Base-by-base conservation (phyloP, 2,888 invertebrate species). In the Pocota personata region DNA sequence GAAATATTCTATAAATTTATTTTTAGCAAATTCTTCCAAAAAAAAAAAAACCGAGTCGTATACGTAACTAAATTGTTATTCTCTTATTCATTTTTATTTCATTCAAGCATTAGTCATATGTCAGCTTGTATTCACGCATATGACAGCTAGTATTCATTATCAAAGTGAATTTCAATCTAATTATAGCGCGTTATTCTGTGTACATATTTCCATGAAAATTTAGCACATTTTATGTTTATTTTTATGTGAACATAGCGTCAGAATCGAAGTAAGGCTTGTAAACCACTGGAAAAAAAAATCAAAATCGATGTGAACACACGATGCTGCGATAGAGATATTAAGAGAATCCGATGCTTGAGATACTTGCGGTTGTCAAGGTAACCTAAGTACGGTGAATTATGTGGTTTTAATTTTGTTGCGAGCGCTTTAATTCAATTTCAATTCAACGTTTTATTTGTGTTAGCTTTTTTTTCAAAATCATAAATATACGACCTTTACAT, bases 361-460 rank as follows among this genome's bases (percentile, higher is more conserved):
- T 58, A 72, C 58, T 50, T 58, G 72, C 16, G 40, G 73, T 73
- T 67, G 72, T 46, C 80, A 82, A 82, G 80, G 80, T 69, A 64
- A 2, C 73, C 48, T 24, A 27, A 58, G 67, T 62, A 69, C 24
- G 62, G 40, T 64, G 71, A 64, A 82, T 76, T 82, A 64, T 71
- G 76, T 64, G 76, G 76, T 76, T 71, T 79, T 40, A 71, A 78
- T 37, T 64, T 21, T 10, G 14, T n/a, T 77, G 40, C 30, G 48
- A 24, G 21, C 19, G 46, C 58, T 69, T 40, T 78, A 62, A 80
- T 67, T 80, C 52, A 57, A 67, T 67, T 73, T 79, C 55, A 37
- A 46, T 71, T 48, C 35, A 3, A 27, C 21, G 21, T 12, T 24
- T n/a, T 64, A 0, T 43, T 35, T 21, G 1, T 24, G 24, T 24